A percentile compares a stretch with the other conserved stretches of the same genome.
These are phyloP conservation scores for Ailurus styani DNA, from an alignment of 2,113 vertebrate genomes.

Conservation along the genomic window DNA sequence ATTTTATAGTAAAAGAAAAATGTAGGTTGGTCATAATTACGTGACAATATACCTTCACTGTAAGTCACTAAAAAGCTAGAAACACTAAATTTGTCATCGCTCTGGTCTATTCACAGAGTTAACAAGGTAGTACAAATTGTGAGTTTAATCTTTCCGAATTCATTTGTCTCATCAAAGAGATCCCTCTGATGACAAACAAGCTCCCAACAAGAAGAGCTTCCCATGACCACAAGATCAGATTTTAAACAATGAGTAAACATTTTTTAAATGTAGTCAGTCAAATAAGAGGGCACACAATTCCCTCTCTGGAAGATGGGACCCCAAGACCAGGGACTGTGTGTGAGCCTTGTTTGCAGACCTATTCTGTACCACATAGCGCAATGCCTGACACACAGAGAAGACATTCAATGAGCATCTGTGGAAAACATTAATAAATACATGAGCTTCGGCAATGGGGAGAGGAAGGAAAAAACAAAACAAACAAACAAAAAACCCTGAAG, in stretches of 20 bases:
- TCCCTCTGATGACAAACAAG: not conserved
- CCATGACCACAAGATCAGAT: not conserved
- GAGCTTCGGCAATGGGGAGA: not conserved
- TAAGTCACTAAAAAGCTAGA: not conserved
- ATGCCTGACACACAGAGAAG: not conserved
- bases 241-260: not conserved
- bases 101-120: not conserved
- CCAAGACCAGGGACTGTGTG: not conserved
- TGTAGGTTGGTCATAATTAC: not conserved
- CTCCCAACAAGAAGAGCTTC: not conserved
- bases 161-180: not conserved
- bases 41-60: not conserved
- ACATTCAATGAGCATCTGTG: not conserved
- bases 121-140: not conserved
- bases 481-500: not conserved
- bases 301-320: not conserved
- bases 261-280: not conserved
- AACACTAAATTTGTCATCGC: not conserved
- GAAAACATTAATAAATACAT: not conserved
- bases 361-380: not conserved
- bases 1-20: slow-evolving; percentile 26
- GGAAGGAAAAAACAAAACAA: not conserved
- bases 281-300: not conserved
- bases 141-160: not conserved
- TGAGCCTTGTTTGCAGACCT: not conserved